Percentiles rank a stretch among this genome's conserved stretches.
Conservation (phyloP, 2,797 vertebrate species). For the Acrocephalus scirpaceus region DNA sequence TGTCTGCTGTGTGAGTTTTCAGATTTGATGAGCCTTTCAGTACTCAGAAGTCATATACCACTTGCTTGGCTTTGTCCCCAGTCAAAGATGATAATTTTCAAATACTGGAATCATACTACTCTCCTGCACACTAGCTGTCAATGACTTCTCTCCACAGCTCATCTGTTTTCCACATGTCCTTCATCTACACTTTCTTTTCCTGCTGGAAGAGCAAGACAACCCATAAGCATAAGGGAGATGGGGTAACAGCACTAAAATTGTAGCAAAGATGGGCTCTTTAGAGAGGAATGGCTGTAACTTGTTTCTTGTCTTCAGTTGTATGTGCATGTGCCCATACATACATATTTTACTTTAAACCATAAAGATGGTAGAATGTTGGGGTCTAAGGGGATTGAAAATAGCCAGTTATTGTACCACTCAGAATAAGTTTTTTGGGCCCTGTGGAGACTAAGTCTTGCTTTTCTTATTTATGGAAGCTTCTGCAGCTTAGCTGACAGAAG, state of each 20-base stretch:
- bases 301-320: not conserved
- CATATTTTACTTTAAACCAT: not conserved
- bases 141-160: not conserved
- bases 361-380: not conserved
- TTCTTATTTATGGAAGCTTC: not conserved
- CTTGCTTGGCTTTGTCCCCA: slow-evolving; percentile 15
- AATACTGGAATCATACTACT: not conserved
- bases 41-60: not conserved
- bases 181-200: not conserved
- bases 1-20: not conserved
- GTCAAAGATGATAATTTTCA: not conserved
- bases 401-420: not conserved
- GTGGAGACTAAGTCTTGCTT: not conserved
- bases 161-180: not conserved
- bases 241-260: not conserved
- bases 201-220: not conserved
- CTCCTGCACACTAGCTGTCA: not conserved
- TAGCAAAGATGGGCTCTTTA: not conserved
- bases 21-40: not conserved
- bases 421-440: not conserved
- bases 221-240: not conserved
- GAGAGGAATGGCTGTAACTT: not conserved
- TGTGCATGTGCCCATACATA: not conserved
- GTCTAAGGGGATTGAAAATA: not conserved
- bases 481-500: not conserved